Conservation (phyloP, 2,113 vertebrate genomes). For the Eleginops maclovinus region DNA sequence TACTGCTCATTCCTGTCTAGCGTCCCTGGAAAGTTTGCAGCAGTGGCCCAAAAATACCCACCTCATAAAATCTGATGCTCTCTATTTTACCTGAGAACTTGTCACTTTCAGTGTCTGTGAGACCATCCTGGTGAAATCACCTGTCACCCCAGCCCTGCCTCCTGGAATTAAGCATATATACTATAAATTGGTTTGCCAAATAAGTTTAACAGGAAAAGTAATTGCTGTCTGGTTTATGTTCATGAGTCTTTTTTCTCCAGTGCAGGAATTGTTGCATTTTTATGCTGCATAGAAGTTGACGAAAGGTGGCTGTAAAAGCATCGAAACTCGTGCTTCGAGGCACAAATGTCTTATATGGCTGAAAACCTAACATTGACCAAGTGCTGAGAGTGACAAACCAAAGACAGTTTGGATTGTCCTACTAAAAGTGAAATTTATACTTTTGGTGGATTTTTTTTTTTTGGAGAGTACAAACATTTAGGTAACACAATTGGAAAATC, state of each 20-base stretch:
- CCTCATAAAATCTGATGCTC: constrained; percentile 34
- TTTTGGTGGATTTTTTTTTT: too few relatives aligned
- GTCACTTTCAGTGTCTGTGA: constrained; percentile 23
- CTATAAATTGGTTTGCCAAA: neutral
- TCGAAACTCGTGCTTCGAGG: neutral
- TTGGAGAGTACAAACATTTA: too few relatives aligned
- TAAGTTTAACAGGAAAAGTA: neutral
- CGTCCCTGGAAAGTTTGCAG: constrained; percentile 40
- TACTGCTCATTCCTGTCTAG: constrained; percentile 8
- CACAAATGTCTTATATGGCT: neutral
- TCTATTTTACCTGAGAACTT: constrained; percentile 12
- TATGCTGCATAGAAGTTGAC: neutral
- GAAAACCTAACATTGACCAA: neutral
- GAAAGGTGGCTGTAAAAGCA: neutral
- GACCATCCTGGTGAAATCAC: neutral
- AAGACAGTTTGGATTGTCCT: too few relatives aligned
- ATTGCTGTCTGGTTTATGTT: neutral
- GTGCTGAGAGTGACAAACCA: neutral
- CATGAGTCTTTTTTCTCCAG: neutral
- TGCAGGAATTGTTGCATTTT: neutral
- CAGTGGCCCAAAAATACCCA: constrained; percentile 33
- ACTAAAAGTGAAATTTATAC: too few relatives aligned
- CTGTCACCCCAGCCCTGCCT: neutral
- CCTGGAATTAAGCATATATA: neutral
- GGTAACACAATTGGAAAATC: too few relatives aligned